These are phyloP conservation scores for Ceratina calcarata DNA, from an alignment of 1,140 invertebrate genomes.

Conservation along the genomic window DNA sequence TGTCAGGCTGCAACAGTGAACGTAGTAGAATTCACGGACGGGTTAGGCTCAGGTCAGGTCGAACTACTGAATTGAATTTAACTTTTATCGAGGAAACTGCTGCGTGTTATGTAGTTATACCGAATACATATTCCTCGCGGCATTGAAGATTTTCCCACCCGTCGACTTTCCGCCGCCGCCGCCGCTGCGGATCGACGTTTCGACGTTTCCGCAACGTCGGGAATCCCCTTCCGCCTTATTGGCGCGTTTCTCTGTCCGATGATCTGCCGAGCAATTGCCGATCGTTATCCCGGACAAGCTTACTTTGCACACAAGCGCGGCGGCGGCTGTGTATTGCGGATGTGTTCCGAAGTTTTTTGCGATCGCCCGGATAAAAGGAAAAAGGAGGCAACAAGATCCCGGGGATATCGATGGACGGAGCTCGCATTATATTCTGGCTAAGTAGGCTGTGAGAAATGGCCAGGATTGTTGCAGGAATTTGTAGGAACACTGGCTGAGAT, in stretches of 20 bases:
- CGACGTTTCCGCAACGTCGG: conserved; percentile 54
- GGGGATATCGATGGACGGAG: background rate
- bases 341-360: background rate
- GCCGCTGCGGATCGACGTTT: conserved; percentile 4
- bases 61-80: conserved; percentile 52
- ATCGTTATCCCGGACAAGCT: conserved; percentile 1
- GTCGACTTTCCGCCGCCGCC: conserved; percentile 6
- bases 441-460: background rate
- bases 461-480: background rate
- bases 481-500: background rate
- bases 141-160: conserved; percentile 19
- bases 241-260: conserved; percentile 30
- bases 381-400: background rate
- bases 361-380: background rate
- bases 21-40: conserved; percentile 35
- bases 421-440: background rate
- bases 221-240: conserved; percentile 48
- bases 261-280: conserved; percentile 26
- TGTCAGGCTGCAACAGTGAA: conserved; percentile 30
- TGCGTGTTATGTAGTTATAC: background rate
- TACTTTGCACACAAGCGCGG: background rate
- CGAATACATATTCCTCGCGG: conserved; percentile 35
- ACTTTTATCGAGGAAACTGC: conserved; percentile 51
- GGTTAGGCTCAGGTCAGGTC: conserved; percentile 33
- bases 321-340: background rate